Evolutionary conservation across 1,140 invertebrate genomes (phyloP), one percentile per base, ranked within the genome.

Genomic region (Leptinotarsa lineolata): DNA sequence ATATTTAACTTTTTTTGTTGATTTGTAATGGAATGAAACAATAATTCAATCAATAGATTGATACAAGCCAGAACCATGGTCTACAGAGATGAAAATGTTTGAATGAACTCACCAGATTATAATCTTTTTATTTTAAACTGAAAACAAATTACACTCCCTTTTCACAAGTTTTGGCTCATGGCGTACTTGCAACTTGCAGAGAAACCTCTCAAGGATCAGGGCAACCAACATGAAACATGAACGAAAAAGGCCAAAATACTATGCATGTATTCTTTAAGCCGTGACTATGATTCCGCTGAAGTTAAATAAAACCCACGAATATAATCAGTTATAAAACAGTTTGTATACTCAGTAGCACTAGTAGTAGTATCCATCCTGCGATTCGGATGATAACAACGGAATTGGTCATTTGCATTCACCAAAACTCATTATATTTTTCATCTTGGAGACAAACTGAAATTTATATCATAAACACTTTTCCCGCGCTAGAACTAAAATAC

Each of bases 121-220:
- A 20, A 20, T 15, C 15, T 74, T 76, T 75, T 22, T 70, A 74
- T 60, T 71, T 72, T 69, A 74, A 75, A 78, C 73, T 72, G 64
- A 80, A 81, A 78, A 80, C 79, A 81, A 76, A 75, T 74, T 77
- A 79, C 80, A 82, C 81, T 82, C 81, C 80, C 81, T 82, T 79
- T 78, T 80, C 74, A 79, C 70, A 81, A 81, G 70, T 76, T 72
- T 77, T 72, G 77, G 79, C 77, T 80, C 81, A 82, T 82, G 81
- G 81, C 81, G 81, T 81, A 81, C 73, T 74, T 73, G 64, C 48
- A 54, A 66, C 22, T 66, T 66, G 39, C 39, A 39, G 39, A 46
- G 64, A 30, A 39, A 66, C n/a, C 64, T 30, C 30, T 39, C 2
- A 39, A 39, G 58, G 58, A 44, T 48, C 75, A 76, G 44, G 16